phyloP scores from a whole-genome alignment of 2,113 vertebrate genomes.

The Picathartes gymnocephalus region DNA sequence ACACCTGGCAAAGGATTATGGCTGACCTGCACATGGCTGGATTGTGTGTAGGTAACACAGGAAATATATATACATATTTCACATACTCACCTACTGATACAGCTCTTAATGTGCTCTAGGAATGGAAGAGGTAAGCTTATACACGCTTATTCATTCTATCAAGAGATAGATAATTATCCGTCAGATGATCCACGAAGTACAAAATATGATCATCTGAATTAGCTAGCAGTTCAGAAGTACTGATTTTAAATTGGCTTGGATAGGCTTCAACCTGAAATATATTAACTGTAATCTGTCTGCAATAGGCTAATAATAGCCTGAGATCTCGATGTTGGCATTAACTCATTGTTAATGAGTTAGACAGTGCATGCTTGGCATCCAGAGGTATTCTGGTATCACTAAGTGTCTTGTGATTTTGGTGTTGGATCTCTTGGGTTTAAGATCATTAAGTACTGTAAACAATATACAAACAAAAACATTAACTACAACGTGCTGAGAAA shows the following conservation, averaged over 20 bases:
- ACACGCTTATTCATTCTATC: background rate
- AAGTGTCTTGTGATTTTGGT: background rate
- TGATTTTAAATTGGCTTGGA: slow-evolving; percentile 8
- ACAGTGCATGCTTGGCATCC: background rate
- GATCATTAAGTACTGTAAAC: background rate
- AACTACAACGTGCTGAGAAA: background rate
- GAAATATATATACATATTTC: background rate
- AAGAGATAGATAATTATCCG: background rate
- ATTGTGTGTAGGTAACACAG: background rate
- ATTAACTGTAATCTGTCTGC: background rate
- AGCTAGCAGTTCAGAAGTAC: background rate
- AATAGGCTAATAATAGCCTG: background rate
- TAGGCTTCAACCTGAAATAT: background rate
- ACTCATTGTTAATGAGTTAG: background rate
- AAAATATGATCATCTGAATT: background rate
- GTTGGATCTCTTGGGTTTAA: background rate
- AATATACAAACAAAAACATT: background rate
- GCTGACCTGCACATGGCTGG: background rate
- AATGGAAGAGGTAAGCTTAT: background rate
- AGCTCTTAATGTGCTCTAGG: background rate
- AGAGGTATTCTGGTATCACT: background rate
- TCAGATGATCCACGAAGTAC: background rate
- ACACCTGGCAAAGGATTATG: background rate
- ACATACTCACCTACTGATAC: background rate
- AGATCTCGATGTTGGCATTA: background rate